Evolutionary conservation across 1,140 invertebrate species (phyloP), one percentile per base, ranked within the genome.

Genomic region (Monomorium pharaonis): DNA sequence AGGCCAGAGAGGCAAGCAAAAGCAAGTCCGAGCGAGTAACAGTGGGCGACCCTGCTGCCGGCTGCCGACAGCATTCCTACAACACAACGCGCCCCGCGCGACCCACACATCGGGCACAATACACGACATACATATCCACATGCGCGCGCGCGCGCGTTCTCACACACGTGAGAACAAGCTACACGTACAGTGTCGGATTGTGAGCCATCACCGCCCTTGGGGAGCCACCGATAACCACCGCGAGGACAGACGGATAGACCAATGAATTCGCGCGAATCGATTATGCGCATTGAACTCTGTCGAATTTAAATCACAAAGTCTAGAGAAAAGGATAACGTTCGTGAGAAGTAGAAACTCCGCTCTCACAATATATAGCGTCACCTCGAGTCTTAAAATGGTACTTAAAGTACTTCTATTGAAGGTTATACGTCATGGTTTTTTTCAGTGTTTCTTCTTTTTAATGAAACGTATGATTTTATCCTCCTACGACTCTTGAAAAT

Each of bases 11-110:
- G 75, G 91, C 89, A 74, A 91, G 90, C 90, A 91, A 91, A 91
- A 89, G 85, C 90, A 86, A 92, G 92, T 91, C 89, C 86, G 81
- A 86, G 86, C 88, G 88, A 90, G 88, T 90, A 92, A 92, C 91
- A 91, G 91, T 92, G 92, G 92, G 92, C 91, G 92, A 93, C 92
- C 90, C 90, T 88, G 91, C 90, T 91, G 91, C 90, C 89, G 92
- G 90, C 91, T 92, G 92, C 92, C 89, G 92, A 93, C 92, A 90
- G 92, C 92, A 93, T 92, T 93, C 92, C 91, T 92, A 91, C 90
- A 91, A 89, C 88, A 92, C 91, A 90, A 86, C 91, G 90, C 84
- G 90, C 86, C 51, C 88, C 86, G 69, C 86, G 62, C 86, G 86
- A 89, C 89, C 89, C 88, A 90, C 89, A 90, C 91, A 89, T 87